Evolutionary conservation across 2,113 vertebrate genomes (phyloP).

Genomic region (Clupea harengus): DNA sequence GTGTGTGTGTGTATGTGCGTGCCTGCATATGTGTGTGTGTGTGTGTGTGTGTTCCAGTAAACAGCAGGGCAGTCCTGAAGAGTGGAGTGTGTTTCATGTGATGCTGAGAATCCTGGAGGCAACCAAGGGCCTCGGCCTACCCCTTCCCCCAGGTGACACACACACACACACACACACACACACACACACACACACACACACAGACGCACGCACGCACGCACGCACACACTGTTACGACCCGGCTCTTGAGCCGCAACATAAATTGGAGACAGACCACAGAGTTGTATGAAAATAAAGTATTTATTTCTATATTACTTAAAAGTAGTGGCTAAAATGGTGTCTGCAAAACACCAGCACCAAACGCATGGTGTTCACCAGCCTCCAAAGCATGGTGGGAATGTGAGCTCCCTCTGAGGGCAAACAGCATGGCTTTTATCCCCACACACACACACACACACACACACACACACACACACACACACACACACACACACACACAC

Average conservation of each 20-base stretch:
- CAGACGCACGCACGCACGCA: background rate
- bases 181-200: background rate
- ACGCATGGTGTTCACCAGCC: no score
- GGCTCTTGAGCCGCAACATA: no score
- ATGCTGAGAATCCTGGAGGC: constrained; percentile 90
- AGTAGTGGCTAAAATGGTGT: no score
- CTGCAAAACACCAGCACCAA: no score
- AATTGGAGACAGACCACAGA: no score
- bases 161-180: background rate
- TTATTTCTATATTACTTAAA: no score
- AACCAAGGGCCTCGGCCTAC: constrained; percentile 78
- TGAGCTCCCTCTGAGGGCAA: no score
- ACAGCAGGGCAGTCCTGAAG: constrained; percentile 70
- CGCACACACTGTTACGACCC: no score
- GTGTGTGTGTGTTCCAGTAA: constrained; percentile 61
- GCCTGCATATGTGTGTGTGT: background rate
- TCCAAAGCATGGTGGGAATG: no score
- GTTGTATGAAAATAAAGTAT: no score
- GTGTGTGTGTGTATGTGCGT: background rate
- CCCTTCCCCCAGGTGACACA: constrained; percentile 87
- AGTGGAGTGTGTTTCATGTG: constrained; percentile 81
- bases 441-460: no score
- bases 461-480: constrained; percentile 7
- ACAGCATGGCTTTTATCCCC: no score
- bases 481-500: background rate